Conservation (phyloP, 1,140 invertebrate genomes). For the Zaprionus inermis region DNA sequence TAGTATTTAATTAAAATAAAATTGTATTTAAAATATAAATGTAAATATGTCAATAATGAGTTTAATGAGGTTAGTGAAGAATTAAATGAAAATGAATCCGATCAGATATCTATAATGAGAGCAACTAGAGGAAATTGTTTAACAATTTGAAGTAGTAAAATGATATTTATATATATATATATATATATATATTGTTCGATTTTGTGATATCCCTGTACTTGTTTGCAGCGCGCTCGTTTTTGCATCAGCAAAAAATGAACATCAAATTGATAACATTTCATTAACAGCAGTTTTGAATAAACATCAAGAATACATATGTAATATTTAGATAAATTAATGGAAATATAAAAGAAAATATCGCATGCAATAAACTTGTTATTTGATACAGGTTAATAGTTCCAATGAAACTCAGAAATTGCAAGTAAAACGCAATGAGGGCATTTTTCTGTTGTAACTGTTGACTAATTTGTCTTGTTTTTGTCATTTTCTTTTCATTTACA, state of each 20-base stretch:
- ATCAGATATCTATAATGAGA: neutral
- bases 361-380: conserved; percentile 39
- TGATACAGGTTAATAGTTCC: conserved; percentile 13
- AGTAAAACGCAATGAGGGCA: conserved; percentile 5
- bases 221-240: conserved; percentile 1
- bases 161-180: conserved; percentile 1
- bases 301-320: conserved; percentile 25
- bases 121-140: neutral
- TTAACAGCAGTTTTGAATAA: conserved; percentile 38
- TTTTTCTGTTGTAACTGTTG: conserved; percentile 17
- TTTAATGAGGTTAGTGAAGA: conserved; percentile 24
- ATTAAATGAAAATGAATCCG: conserved; percentile 17
- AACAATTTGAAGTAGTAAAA: neutral
- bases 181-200: neutral
- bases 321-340: neutral
- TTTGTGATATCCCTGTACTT: neutral
- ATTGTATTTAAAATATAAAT: conserved; percentile 21
- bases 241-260: conserved; percentile 22
- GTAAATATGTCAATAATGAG: conserved; percentile 8
- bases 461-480: conserved; percentile 29
- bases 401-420: conserved; percentile 16
- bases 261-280: conserved; percentile 20
- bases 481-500: conserved; percentile 56
- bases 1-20: conserved; percentile 37
- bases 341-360: conserved; percentile 5